Conservation (phyloP, 2,797 vertebrate genomes). For the Melanotaenia parkinsoni region DNA sequence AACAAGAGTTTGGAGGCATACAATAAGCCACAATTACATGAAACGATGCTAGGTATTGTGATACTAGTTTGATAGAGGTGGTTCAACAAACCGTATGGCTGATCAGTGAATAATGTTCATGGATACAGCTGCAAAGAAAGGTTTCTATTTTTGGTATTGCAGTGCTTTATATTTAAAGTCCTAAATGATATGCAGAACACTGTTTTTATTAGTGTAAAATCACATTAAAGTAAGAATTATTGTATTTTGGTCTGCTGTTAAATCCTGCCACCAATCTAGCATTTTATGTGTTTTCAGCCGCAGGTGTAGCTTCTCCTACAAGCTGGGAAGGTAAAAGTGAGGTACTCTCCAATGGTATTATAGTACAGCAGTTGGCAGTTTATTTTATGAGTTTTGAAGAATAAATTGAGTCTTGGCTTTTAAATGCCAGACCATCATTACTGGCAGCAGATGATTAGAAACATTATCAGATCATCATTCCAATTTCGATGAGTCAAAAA, state of each 20-base stretch:
- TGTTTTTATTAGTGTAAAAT: background rate
- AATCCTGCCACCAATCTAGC: too few relatives aligned
- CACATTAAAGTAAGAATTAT: background rate
- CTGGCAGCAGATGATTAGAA: slow-evolving; percentile 83
- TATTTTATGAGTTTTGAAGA: slow-evolving; percentile 71
- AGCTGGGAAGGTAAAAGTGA: background rate
- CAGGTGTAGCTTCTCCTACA: background rate
- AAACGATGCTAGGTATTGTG: background rate
- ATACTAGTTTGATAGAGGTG: background rate
- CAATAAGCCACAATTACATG: too few relatives aligned
- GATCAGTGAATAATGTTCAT: background rate
- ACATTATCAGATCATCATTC: slow-evolving; percentile 43
- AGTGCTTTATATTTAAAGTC: background rate
- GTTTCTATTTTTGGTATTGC: background rate
- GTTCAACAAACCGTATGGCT: too few relatives aligned
- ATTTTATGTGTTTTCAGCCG: too few relatives aligned
- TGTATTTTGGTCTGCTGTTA: background rate
- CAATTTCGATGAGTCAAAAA: slow-evolving; percentile 48
- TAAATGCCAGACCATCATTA: slow-evolving; percentile 84
- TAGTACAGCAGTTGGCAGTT: background rate
- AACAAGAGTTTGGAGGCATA: too few relatives aligned
- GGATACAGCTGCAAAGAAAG: background rate
- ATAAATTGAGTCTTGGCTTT: slow-evolving; percentile 88
- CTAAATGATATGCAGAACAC: background rate
- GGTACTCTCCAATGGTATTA: background rate